Conservation (phyloP, 2,113 vertebrate species). For the Cettia cetti region DNA sequence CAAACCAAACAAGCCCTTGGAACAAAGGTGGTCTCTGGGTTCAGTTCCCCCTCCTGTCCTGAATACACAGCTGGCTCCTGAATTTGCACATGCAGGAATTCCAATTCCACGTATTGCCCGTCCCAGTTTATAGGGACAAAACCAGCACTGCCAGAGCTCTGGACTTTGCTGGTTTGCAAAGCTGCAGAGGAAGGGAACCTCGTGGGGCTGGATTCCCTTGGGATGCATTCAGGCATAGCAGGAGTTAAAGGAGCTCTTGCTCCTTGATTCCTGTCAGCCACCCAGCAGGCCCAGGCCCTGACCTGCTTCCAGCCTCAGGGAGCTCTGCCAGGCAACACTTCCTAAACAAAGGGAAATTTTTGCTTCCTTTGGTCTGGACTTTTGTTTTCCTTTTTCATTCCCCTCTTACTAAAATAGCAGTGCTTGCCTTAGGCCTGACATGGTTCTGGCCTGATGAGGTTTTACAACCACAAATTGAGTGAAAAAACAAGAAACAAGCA, state of each 20-base stretch:
- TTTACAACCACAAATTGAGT: neutral
- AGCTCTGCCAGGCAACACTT: neutral
- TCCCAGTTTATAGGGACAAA: neutral
- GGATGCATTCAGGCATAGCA: neutral
- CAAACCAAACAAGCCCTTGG: neutral
- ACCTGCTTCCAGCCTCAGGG: neutral
- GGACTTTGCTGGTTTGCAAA: neutral
- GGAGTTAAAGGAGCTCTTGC: neutral
- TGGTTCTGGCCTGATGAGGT: neutral
- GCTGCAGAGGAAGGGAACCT: neutral
- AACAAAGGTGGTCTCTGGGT: neutral
- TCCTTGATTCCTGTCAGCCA: neutral
- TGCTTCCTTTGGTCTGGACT: neutral
- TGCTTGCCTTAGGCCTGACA: neutral
- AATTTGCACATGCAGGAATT: neutral
- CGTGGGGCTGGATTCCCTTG: neutral
- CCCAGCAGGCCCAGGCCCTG: neutral
- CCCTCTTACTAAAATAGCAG: neutral
- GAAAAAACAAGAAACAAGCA: neutral
- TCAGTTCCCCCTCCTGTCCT: neutral
- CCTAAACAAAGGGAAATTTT: accelerated
- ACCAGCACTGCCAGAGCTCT: neutral
- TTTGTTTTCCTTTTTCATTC: accelerated
- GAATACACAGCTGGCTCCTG: accelerated
- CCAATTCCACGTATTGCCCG: accelerated